Evolutionary conservation across 2,113 vertebrate species (phyloP), one percentile per base, ranked within the genome.

Genomic region (Eptesicus fuscus): DNA sequence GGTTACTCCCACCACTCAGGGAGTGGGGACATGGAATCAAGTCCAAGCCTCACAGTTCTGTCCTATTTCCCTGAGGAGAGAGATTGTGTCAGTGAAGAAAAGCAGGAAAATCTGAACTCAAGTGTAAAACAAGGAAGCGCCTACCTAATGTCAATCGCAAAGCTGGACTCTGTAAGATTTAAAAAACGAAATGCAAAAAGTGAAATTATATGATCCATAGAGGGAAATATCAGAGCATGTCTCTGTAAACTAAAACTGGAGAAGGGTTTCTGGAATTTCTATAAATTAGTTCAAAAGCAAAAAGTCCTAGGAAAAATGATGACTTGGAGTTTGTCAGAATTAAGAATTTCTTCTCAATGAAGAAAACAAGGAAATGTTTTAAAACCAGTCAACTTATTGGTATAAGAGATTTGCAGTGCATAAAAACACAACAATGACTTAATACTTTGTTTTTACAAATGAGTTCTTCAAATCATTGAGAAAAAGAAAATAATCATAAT

Each of bases 251-350:
- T 35, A 69, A n/a, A 20, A 35, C 16, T 56, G 18, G 11, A 22
- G 5, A 77, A 87, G 4, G 40, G 25, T 65, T 44, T 42, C 63
- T 44, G 51, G 23, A 59, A 42, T 94, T 83, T 71, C 80, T 96
- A 80, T 49, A 93, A 74, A 94, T 94, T 83, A 93, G 70, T 89
- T 96, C 63, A 91, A 93, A 96, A 86, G 83, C 47, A 83, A 83
- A 89, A 79, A 32, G 32, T 35, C 65, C 44, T 47, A 32, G 73
- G 16, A 37, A 42, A 87, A 87, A 70, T 11, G 30, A 85, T 85
- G 65, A 90, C 7, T 70, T 28, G 30, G 10, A 63, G 28, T 59
- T 59, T 63, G 67, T 90, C 44, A 85, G 63, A 92, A 86, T 86
- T 89, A 44, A 44, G 63, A 6, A 12, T 73, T 94, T 90, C 83